These are phyloP conservation scores for Taenioides sp. DNA, from an alignment of 2,797 vertebrate species.

Conservation along the genomic window DNA sequence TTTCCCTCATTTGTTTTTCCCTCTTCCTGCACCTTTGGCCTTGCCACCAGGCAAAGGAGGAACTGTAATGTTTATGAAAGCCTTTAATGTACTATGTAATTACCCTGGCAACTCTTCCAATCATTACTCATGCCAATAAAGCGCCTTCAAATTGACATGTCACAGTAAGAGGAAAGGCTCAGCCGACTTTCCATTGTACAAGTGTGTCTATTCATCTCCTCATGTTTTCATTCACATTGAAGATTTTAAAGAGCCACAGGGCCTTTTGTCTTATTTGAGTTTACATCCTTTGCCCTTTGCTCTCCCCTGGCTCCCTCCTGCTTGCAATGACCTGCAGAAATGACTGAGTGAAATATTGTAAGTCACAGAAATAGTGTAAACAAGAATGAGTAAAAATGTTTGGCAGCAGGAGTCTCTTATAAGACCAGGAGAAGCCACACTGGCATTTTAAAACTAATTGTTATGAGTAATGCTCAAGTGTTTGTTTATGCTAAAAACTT, in stretches of 20 bases:
- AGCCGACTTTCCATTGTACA: conserved; percentile 57
- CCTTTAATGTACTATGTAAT: conserved; percentile 84
- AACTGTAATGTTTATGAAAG: conserved; percentile 82
- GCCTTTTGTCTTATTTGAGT: conserved; percentile 46
- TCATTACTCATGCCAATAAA: conserved; percentile 82
- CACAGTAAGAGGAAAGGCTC: conserved; percentile 45
- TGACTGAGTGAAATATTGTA: conserved; percentile 23
- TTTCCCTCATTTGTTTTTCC: conserved; percentile 54
- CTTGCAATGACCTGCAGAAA: conserved; percentile 33
- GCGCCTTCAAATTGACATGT: conserved; percentile 75
- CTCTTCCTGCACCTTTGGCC: conserved; percentile 64
- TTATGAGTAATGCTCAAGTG: conserved; percentile 53
- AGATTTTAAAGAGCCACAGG: conserved; percentile 3
- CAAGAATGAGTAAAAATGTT: conserved; percentile 43
- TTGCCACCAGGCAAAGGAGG: conserved; percentile 74
- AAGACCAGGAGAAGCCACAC: conserved; percentile 30
- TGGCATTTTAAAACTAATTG: conserved; percentile 48
- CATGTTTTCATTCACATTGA: conserved; percentile 36
- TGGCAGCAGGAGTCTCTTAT: conserved; percentile 8
- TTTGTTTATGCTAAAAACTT: conserved; percentile 57
- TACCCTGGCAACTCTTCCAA: conserved; percentile 76
- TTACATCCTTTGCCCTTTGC: conserved; percentile 48
- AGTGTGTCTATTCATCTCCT: conserved; percentile 46
- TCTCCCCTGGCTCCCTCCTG: conserved; percentile 35
- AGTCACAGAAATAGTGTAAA: conserved; percentile 28